These are phyloP conservation scores for Drosophila fungiperda DNA, from an alignment of 2,888 invertebrate genomes.

Conservation along the genomic window DNA sequence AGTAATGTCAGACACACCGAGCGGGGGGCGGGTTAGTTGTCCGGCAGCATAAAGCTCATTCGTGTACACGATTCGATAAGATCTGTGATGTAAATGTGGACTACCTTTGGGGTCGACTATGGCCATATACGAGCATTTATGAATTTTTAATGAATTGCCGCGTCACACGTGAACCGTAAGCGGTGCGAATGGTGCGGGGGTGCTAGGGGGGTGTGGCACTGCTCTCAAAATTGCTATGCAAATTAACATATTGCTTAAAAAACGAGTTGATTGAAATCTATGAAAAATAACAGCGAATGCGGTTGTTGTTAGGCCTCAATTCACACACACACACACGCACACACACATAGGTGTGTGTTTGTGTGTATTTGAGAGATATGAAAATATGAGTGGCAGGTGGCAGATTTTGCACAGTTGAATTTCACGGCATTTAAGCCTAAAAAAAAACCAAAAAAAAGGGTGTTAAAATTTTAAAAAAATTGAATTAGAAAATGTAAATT, in stretches of 20 bases:
- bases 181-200: slow-evolving; percentile 3
- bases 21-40: slow-evolving; percentile 40
- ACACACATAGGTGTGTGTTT: neutral
- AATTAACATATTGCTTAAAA: slow-evolving; percentile 65
- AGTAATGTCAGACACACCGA: slow-evolving; percentile 12
- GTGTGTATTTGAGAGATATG: slow-evolving; percentile 2
- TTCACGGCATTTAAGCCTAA: slow-evolving; percentile 82
- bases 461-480: neutral
- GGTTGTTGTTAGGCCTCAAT: slow-evolving; percentile 19
- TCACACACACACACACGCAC: neutral
- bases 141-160: slow-evolving; percentile 85
- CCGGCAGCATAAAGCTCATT: slow-evolving; percentile 46
- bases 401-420: slow-evolving; percentile 67
- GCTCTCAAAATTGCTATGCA: slow-evolving; percentile 35
- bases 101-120: slow-evolving; percentile 27
- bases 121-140: slow-evolving; percentile 71
- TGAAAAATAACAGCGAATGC: slow-evolving; percentile 45
- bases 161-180: slow-evolving; percentile 81
- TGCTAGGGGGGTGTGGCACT: slow-evolving; percentile 8
- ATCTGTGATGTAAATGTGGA: slow-evolving; percentile 65
- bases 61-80: slow-evolving; percentile 71
- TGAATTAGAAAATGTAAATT: neutral
- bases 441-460: neutral
- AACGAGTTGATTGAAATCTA: slow-evolving; percentile 58
- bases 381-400: slow-evolving; percentile 1